Evolutionary conservation across 2,113 vertebrate genomes (phyloP), one percentile per base, ranked within the genome.

Genomic region (Gallinago undulata): DNA sequence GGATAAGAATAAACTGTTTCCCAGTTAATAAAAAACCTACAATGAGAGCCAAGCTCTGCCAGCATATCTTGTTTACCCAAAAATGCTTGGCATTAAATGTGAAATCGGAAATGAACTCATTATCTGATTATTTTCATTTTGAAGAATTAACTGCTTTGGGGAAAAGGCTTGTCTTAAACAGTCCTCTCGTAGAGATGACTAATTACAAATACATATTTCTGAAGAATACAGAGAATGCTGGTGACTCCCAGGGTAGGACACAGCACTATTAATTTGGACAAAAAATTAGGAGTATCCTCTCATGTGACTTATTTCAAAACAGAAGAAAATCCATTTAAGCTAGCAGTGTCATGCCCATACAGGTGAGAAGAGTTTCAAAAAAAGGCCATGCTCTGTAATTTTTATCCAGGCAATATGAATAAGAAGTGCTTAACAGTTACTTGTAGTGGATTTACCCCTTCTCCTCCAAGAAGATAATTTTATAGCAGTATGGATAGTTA

Each of bases 71-170:
- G 93, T 98, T 98, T 98, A 98, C 91, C 80, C 84, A 91, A 96
- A 97, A 97, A 98, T 96, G 96, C 97, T 97, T 98, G 98, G 97
- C 97, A 97, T 97, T 93, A 55, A 95, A 97, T 78, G 91, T 93
- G 96, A 98, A 97, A 98, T 98, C 95, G 97, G 98, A 98, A 98
- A 98, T 98, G 97, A 98, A 97, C 96, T 98, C 98, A 98, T 98
- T 97, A 98, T 98, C 97, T 98, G 97, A 98, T 98, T 98, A 97
- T 98, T 98, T 98, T 97, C 93, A 97, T 98, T 97, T 97, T 97
- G 93, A 98, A 98, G 96, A 97, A 98, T 96, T 97, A 98, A 97
- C 96, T 97, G 95, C 90, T 98, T 90, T 96, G 89, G 94, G 94
- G 96, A 87, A 88, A 92, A 97, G 95, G 89, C 89, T 95, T 97